Evolutionary conservation across 2,888 invertebrate genomes (phyloP), one percentile per base, ranked within the genome.

Genomic region (Oeneis ivallda): DNA sequence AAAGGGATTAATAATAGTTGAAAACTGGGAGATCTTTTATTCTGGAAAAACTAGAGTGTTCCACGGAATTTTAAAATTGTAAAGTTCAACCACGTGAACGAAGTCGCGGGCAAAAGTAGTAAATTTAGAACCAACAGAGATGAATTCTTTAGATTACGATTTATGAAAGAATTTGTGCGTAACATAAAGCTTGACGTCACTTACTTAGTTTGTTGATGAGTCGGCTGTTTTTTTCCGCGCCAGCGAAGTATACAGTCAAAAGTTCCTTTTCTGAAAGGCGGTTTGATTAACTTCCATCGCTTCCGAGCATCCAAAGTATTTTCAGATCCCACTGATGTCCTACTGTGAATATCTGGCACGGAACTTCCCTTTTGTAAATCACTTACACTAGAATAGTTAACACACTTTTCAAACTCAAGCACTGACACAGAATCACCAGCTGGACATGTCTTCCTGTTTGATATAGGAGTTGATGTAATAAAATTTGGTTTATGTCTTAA

Each of bases 171-270:
- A 15, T 45, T 15, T 7, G 11, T 26, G 13, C 5, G 49, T 54
- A 58, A 45, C 15, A 43, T 5, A 58, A 58, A 15, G 15, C 7
- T 58, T 15, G 13, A 39, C 54, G 54, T 71, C 63, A 87, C 91
- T 89, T 74, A 92, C 92, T 81, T 85, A 70, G 77, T 76, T 68
- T 41, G 52, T 41, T 84, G 82, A 65, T 78, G 74, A 43, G 78
- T 67, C 53, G 74, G 79, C 57, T 82, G 75, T 75, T 85, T 89
- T 75, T 86, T 91, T 70, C 85, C 83, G 66, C 89, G 87, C 92
- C 92, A 92, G 50, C 82, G 81, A 47, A 92, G 76, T 73, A 92
- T 78, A 74, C 89, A 89, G 74, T 90, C 89, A 70, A 92, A 87
- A 43, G 89, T 79, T 41, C 86, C 86, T 78, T 88, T 92, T 60